Percentiles rank a stretch among this genome's conserved stretches.
Evolutionary conservation across 2,797 vertebrate species (phyloP).

Genomic region (Sebastes reedi): DNA sequence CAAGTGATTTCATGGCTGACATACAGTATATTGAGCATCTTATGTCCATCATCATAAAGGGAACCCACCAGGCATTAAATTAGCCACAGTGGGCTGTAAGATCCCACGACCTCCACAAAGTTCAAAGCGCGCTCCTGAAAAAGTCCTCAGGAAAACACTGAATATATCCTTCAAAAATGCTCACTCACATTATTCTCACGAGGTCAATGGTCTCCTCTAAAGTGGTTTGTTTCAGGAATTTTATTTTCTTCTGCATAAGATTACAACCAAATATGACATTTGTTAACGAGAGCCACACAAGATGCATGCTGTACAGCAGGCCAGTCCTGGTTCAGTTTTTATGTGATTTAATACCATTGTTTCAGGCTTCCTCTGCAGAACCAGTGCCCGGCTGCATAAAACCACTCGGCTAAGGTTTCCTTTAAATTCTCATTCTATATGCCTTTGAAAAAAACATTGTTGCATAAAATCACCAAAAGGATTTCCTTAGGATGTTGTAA

Average conservation of each 20-base stretch:
- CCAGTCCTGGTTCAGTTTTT: not conserved
- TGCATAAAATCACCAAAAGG: not conserved
- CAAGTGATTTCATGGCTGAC: not conserved
- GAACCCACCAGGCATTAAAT: not conserved
- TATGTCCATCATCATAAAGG: not conserved
- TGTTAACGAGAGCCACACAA: constrained; percentile 2
- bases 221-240: constrained; percentile 13
- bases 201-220: not conserved
- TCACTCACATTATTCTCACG: not conserved
- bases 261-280: constrained; percentile 2
- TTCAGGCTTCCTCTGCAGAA: not conserved
- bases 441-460: not conserved
- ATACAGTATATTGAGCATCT: not conserved
- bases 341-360: not conserved
- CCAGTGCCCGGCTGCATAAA: not conserved
- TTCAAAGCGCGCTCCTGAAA: constrained; percentile 15
- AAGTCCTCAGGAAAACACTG: not conserved
- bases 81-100: not conserved
- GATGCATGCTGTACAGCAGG: not conserved
- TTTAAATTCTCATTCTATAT: not conserved
- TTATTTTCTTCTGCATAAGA: not conserved
- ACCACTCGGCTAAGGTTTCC: not conserved
- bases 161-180: not conserved
- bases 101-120: not conserved
- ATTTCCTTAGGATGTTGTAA: not conserved